Evolutionary conservation across 2,888 invertebrate species (phyloP).

Genomic region (Epirrita christyi): DNA sequence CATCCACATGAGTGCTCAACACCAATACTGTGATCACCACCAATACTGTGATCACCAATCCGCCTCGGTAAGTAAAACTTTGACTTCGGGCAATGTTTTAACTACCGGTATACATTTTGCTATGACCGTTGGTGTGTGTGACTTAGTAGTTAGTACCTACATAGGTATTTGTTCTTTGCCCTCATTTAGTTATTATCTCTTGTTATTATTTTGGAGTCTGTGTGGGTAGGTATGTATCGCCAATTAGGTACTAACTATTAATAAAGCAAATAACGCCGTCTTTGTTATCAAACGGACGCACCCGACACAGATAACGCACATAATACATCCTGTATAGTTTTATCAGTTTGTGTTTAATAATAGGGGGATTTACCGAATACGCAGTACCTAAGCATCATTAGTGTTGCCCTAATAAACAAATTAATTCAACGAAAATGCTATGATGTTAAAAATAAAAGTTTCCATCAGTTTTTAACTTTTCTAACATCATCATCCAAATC

Average conservation of each 20-base stretch:
- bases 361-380: conserved; percentile 6
- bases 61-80: too few species aligned
- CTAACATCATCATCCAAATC: too few species aligned
- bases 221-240: not conserved
- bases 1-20: too few species aligned
- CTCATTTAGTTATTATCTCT: not conserved
- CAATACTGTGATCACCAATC: too few species aligned
- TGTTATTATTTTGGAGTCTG: not conserved
- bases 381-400: not conserved
- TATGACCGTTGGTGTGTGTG: too few species aligned
- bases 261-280: not conserved
- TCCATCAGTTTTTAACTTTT: too few species aligned
- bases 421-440: not conserved
- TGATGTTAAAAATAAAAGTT: too few species aligned
- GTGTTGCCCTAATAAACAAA: conserved; percentile 3
- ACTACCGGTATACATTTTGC: too few species aligned
- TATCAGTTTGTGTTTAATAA: conserved; percentile 1
- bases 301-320: conserved; percentile 1
- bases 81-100: too few species aligned
- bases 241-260: not conserved
- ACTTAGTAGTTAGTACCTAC: too few species aligned
- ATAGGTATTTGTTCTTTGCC: too few species aligned
- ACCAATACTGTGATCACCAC: too few species aligned
- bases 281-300: conserved; percentile 11
- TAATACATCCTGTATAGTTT: conserved; percentile 1